phyloP scores from a whole-genome alignment of 2,888 invertebrate genomes.

The Drosophila merina region DNA sequence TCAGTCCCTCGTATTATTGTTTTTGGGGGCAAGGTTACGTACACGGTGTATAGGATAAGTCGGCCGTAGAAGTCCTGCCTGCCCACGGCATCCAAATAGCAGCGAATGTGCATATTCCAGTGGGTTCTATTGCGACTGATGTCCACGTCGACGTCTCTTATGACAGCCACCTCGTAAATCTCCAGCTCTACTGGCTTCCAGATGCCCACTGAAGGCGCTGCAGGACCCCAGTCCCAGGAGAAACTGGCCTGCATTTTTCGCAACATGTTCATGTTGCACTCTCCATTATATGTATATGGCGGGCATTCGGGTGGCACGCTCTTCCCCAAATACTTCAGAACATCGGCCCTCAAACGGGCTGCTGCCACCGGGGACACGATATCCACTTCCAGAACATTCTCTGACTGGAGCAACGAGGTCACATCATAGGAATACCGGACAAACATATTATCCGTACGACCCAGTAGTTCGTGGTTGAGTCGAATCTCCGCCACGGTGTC shows the following conservation, averaged over 20 bases:
- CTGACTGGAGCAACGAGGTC: conserved; percentile 84
- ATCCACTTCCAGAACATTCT: conserved; percentile 86
- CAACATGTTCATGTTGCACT: conserved; percentile 96
- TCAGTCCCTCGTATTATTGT: not conserved
- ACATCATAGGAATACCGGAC: conserved; percentile 90
- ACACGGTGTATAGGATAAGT: conserved; percentile 82
- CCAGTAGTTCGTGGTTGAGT: conserved; percentile 89
- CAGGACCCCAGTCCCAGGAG: conserved; percentile 99
- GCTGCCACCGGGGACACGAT: conserved; percentile 88
- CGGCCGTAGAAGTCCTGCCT: conserved; percentile 78
- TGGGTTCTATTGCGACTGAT: conserved; percentile 73
- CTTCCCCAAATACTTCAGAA: conserved; percentile 46
- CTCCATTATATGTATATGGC: conserved; percentile 91
- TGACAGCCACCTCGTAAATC: conserved; percentile 87
- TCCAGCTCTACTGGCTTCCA: conserved; percentile 90
- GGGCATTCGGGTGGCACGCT: conserved; percentile 90
- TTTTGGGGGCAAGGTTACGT: conserved; percentile 48
- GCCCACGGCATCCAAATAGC: conserved; percentile 83
- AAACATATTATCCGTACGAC: conserved; percentile 93
- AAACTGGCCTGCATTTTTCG: conserved; percentile 98
- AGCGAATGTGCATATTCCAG: conserved; percentile 84
- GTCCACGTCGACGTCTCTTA: conserved; percentile 86
- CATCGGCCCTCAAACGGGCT: conserved; percentile 85
- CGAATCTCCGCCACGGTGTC: conserved; percentile 92
- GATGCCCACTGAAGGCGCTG: conserved; percentile 96